Conservation (phyloP, 2,888 invertebrate species). For the Thyatira batis region DNA sequence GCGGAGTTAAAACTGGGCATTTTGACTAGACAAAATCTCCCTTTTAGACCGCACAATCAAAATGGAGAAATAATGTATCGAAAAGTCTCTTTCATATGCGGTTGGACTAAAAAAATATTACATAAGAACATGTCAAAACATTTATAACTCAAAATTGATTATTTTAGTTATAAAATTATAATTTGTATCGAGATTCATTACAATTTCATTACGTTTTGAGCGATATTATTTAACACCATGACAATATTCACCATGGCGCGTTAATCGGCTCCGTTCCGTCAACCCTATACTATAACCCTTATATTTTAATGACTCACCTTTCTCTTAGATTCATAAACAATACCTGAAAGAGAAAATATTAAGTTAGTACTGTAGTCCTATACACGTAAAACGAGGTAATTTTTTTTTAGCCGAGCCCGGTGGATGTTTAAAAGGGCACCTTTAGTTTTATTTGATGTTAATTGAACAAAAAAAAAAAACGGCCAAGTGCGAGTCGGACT, state of each 20-base stretch:
- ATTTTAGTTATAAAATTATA: constrained; percentile 13
- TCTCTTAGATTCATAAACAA: constrained; percentile 42
- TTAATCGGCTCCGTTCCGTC: constrained; percentile 27
- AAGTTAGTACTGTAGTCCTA: too few relatives aligned
- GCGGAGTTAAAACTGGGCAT: constrained; percentile 23
- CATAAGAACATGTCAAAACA: constrained; percentile 29
- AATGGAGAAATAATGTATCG: background rate
- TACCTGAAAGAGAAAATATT: constrained; percentile 44
- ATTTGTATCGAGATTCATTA: constrained; percentile 32
- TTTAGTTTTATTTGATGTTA: too few relatives aligned
- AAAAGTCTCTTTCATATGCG: background rate
- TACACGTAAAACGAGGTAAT: too few relatives aligned
- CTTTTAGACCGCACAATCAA: constrained; percentile 18
- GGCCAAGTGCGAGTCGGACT: too few relatives aligned
- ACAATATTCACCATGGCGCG: constrained; percentile 12
- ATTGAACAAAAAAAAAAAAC: too few relatives aligned
- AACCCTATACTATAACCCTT: constrained; percentile 16
- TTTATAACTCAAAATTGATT: constrained; percentile 28
- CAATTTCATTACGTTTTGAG: constrained; percentile 55
- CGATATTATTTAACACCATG: constrained; percentile 42
- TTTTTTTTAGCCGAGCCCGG: too few relatives aligned
- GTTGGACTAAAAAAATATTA: background rate
- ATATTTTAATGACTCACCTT: constrained; percentile 54
- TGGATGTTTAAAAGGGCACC: too few relatives aligned
- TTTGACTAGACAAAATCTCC: constrained; percentile 36